These are phyloP conservation scores for Rhinichthys osculus DNA, from an alignment of 2,797 vertebrate species.

Conservation along the genomic window DNA sequence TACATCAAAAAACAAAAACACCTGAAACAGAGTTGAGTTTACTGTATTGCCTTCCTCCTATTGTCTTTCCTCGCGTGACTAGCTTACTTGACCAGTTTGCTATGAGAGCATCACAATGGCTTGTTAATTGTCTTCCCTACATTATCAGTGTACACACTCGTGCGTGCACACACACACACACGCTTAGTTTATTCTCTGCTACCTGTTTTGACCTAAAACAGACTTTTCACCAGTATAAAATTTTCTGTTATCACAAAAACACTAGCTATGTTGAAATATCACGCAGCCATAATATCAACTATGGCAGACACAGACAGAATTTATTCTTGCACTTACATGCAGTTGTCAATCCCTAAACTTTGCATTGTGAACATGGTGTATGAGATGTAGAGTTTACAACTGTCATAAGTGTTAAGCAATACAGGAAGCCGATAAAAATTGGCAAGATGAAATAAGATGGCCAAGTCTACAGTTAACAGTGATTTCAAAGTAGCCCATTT, in stretches of 20 bases:
- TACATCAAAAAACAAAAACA: too few relatives aligned
- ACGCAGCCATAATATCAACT: background rate
- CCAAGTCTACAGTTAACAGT: background rate
- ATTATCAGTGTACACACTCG: too few relatives aligned
- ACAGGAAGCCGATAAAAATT: background rate
- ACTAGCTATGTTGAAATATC: background rate
- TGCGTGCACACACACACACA: too few relatives aligned
- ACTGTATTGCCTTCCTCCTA: too few relatives aligned
- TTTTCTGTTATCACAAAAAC: background rate
- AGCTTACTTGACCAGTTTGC: too few relatives aligned
- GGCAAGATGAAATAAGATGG: background rate
- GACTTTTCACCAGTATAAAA: background rate
- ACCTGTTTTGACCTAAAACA: background rate
- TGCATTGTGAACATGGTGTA: constrained; percentile 22
- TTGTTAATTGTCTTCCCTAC: too few relatives aligned
- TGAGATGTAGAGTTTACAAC: background rate
- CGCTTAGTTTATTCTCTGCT: background rate
- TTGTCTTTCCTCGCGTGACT: too few relatives aligned
- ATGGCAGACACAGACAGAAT: background rate
- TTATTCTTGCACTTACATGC: constrained; percentile 3
- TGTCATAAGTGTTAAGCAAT: background rate
- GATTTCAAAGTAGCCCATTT: background rate
- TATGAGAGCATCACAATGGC: too few relatives aligned
- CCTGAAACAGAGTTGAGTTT: too few relatives aligned
- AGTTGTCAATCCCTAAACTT: constrained; percentile 5